Conservation (phyloP, 2,113 vertebrate genomes). For the Caranx ignobilis region DNA sequence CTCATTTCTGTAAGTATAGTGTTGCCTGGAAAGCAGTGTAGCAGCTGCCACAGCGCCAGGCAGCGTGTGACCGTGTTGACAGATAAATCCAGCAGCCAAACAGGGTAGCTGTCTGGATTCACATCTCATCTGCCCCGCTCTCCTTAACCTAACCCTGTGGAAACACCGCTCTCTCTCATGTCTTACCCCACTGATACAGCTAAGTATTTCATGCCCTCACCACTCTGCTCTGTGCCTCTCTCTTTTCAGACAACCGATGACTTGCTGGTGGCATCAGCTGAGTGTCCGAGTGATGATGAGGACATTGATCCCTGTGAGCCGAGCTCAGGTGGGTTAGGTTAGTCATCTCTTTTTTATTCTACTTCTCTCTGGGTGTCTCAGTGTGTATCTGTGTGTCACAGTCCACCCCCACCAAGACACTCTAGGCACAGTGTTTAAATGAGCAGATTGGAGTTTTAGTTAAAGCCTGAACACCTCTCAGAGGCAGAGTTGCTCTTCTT, state of each 20-base stretch:
- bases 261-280: conserved; percentile 94
- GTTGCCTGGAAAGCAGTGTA: conserved; percentile 56
- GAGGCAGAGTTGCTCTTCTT: conserved; percentile 13
- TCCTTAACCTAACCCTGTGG: conserved; percentile 52
- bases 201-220: conserved; percentile 53
- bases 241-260: conserved; percentile 91
- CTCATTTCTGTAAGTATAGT: conserved; percentile 50
- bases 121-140: conserved; percentile 55
- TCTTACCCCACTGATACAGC: conserved; percentile 37
- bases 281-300: conserved; percentile 98
- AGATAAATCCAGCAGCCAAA: conserved; percentile 71
- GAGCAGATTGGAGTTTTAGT: conserved; percentile 55
- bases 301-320: conserved; percentile 99
- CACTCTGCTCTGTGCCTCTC: conserved; percentile 29
- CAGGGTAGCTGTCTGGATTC: conserved; percentile 55
- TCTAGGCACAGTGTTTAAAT: conserved; percentile 36
- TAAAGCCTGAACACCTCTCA: conserved; percentile 29
- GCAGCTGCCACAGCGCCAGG: conserved; percentile 57
- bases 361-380: conserved; percentile 86
- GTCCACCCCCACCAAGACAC: conserved; percentile 48
- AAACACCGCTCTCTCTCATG: conserved; percentile 24
- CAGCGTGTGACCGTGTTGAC: conserved; percentile 55
- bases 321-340: conserved; percentile 99
- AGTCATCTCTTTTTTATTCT: conserved; percentile 96
- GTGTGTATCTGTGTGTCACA: conserved; percentile 73